Base-by-base conservation (phyloP, 2,888 invertebrate species). In the Pterobdella sp. region DNA sequence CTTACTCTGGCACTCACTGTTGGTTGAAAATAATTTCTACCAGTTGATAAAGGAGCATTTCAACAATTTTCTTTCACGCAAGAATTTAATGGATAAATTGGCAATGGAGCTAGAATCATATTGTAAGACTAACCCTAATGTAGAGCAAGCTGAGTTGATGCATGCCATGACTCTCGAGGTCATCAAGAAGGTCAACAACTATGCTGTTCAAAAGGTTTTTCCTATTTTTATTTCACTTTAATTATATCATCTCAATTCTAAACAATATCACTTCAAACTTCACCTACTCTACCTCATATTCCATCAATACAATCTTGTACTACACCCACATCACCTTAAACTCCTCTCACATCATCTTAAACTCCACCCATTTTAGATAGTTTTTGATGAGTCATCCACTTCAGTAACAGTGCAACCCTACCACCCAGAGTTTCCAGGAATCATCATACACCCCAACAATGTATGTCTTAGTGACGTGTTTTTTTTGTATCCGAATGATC, bases 141-240 rank as follows among this genome's bases (percentile, higher is more conserved):
- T 56, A 26, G 60, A 56, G 60, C n/a, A 56, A 22, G 10, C 3
- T 3, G 60, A 56, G 60, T 22, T 56, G 10, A 56, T 56, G 60
- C 26, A 18, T 3, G 26, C 14, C 60, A 56, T 56, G n/a, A 56
- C 60, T 22, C 60, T 26, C n/a, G 60, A 56, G 60, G 26, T n/a
- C 60, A 7, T 56, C 60, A 7, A 56, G 60, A 56, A n/a, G n/a
- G n/a, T 56, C 60, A 18, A 3, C 60, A 22, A 56, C 60, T 56
- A 56, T n/a, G 60, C 60, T n/a, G 60, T 56, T 4, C 60, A 56
- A n/a, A 56, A 56, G 60, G 60, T 56, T 26, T 42, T 42, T 42
- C n/a, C n/a, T n/a, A n/a, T n/a, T n/a, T n/a, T n/a, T n/a, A n/a
- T n/a, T n/a, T n/a, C n/a, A n/a, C n/a, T n/a, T n/a, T n/a, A n/a